phyloP scores from a whole-genome alignment of 2,797 vertebrate genomes.

The Coregonus suidteri region DNA sequence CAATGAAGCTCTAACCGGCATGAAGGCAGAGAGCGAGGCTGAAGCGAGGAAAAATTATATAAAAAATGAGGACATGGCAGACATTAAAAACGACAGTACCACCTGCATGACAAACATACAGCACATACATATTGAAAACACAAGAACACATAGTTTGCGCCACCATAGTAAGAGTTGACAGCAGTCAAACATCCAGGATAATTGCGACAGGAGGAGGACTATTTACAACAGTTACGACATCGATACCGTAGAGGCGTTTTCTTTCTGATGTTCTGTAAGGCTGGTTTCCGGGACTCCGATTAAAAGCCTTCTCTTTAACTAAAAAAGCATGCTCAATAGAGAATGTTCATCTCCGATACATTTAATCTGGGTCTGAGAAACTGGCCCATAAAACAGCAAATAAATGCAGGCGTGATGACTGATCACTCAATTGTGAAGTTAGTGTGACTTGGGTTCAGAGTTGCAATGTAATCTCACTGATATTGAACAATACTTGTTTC shows the following conservation, averaged over 20 bases:
- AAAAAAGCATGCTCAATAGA: not conserved
- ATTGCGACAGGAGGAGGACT: slow-evolving; percentile 36
- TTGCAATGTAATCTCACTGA: slow-evolving; percentile 44
- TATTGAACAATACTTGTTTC: slow-evolving; percentile 6
- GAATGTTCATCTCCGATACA: not conserved
- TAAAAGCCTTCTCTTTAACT: not conserved
- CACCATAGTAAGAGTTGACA: slow-evolving; percentile 42
- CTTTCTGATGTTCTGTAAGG: not conserved
- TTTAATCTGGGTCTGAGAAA: not conserved
- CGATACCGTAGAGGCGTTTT: slow-evolving; percentile 14
- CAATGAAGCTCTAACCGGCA: not conserved
- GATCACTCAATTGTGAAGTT: slow-evolving; percentile 39
- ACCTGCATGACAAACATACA: slow-evolving; percentile 47
- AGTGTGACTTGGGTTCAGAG: slow-evolving; percentile 41
- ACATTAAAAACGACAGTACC: slow-evolving; percentile 35
- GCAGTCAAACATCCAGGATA: slow-evolving; percentile 45
- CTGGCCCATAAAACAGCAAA: not conserved
- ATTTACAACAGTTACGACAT: slow-evolving; percentile 62
- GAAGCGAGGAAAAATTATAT: slow-evolving; percentile 3
- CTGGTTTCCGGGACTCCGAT: not conserved
- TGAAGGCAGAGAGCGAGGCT: slow-evolving; percentile 22
- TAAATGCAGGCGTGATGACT: not conserved
- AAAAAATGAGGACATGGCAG: slow-evolving; percentile 33
- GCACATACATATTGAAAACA: slow-evolving; percentile 39
- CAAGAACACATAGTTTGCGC: slow-evolving; percentile 30